A percentile compares a stretch with the other conserved stretches of the same genome.
Evolutionary conservation across 2,113 vertebrate genomes (phyloP).

Genomic region (Brienomyrus brachyistius): DNA sequence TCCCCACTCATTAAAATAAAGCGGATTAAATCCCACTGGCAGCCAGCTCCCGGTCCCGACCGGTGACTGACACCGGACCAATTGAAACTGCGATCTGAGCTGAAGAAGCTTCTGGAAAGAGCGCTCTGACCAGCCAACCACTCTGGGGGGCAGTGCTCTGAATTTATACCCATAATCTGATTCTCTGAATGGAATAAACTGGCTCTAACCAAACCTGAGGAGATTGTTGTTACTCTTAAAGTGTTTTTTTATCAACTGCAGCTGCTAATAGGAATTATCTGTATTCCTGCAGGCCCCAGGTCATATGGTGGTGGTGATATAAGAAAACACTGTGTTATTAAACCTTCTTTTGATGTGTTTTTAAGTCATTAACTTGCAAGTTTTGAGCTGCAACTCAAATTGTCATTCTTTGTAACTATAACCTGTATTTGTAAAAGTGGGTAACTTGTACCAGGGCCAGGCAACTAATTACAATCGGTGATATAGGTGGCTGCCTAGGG

Average conservation of each 20-base stretch:
- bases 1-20: neutral
- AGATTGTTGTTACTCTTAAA: neutral
- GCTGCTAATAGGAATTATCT: neutral
- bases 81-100: neutral
- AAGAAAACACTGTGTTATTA: neutral
- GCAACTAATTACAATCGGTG: too few relatives aligned
- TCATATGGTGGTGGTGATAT: neutral
- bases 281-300: neutral
- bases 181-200: neutral
- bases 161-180: neutral
- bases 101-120: neutral
- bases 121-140: neutral
- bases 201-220: neutral
- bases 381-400: neutral
- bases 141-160: neutral
- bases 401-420: neutral
- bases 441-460: neutral
- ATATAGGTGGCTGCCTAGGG: too few relatives aligned
- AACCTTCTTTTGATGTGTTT: neutral
- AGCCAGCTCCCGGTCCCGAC: neutral
- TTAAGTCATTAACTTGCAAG: neutral
- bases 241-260: neutral
- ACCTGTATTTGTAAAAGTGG: neutral
- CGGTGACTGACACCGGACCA: neutral
- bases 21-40: neutral